Percentiles rank a stretch among this genome's conserved stretches.
These are phyloP conservation scores for Phaenicophaeus curvirostris DNA, from an alignment of 2,797 vertebrate species.

Conservation along the genomic window DNA sequence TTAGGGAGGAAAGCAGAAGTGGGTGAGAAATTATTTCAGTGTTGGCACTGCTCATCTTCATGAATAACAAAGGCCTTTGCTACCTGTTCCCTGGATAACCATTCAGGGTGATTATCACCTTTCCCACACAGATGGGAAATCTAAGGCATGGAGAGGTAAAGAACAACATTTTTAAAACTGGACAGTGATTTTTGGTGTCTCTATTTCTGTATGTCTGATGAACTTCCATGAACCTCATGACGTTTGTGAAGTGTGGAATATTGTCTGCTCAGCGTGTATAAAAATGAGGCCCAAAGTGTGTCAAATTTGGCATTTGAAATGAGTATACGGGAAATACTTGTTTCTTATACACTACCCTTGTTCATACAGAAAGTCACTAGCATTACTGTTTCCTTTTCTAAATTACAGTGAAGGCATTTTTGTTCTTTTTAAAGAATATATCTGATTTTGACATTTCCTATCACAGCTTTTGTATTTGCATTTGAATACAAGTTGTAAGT, in stretches of 20 bases:
- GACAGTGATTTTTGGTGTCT: background rate
- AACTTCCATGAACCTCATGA: background rate
- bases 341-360: background rate
- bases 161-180: background rate
- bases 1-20: constrained; percentile 26
- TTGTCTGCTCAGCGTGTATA: background rate
- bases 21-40: constrained; percentile 1
- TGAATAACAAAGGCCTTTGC: background rate
- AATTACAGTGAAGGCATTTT: background rate
- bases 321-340: background rate
- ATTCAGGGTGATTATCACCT: background rate
- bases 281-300: background rate
- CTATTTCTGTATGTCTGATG: background rate
- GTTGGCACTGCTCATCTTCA: background rate
- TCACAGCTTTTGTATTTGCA: background rate
- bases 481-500: background rate
- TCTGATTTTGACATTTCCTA: background rate
- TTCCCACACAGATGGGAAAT: background rate
- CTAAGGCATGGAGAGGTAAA: background rate
- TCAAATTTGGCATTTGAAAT: background rate
- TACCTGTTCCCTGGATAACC: background rate
- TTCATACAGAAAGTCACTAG: constrained; percentile 8
- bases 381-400: background rate
- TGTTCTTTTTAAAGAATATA: background rate
- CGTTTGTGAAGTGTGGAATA: background rate